phyloP scores from a whole-genome alignment of 2,113 vertebrate species.

The Ariopsis seemanni region DNA sequence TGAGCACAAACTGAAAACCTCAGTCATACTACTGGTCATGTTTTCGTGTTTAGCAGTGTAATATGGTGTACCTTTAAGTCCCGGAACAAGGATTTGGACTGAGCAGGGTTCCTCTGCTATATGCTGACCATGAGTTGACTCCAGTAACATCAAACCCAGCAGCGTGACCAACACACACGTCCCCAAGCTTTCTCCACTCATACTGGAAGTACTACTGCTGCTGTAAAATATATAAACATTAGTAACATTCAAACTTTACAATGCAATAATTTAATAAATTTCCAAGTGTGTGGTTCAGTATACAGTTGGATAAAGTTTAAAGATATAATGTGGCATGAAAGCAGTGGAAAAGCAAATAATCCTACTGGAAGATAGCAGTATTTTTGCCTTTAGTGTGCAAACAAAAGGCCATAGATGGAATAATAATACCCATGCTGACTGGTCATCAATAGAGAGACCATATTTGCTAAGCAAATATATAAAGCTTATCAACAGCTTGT shows the following conservation, averaged over 20 bases:
- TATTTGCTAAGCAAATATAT: constrained; percentile 36
- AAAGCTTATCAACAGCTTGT: neutral
- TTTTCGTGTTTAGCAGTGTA: neutral
- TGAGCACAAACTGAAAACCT: neutral
- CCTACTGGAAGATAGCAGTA: neutral
- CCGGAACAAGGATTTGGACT: constrained; percentile 93
- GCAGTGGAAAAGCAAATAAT: constrained; percentile 34
- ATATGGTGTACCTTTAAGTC: constrained; percentile 85
- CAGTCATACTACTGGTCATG: neutral
- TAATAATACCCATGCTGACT: neutral
- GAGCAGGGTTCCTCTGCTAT: constrained; percentile 88
- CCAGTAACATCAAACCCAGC: constrained; percentile 75
- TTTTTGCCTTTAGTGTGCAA: constrained; percentile 6
- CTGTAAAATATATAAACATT: neutral
- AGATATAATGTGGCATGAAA: neutral
- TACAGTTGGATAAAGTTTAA: neutral
- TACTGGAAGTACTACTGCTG: constrained; percentile 72
- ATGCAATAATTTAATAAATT: neutral
- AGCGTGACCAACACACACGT: constrained; percentile 73
- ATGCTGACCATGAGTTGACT: constrained; percentile 77
- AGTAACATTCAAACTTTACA: neutral
- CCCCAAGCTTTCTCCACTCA: constrained; percentile 77
- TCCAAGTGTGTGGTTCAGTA: neutral
- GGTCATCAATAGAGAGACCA: neutral
- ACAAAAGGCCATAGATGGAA: constrained; percentile 7